These are phyloP conservation scores for Drosophila multiciliata DNA, from an alignment of 2,888 invertebrate species.

Conservation along the genomic window DNA sequence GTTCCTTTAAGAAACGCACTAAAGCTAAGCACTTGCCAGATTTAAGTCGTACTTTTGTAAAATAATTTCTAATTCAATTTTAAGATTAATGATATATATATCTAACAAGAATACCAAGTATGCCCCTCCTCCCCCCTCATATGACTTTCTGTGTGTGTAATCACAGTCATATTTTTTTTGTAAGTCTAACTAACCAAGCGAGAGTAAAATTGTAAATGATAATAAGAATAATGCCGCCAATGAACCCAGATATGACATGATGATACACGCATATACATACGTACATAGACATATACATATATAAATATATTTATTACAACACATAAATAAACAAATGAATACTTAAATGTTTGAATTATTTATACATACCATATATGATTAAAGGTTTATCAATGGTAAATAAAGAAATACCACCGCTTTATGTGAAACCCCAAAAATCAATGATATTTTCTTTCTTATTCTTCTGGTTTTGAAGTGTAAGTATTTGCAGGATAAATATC, in stretches of 20 bases:
- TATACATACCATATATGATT: slow-evolving; percentile 75
- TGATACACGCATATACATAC: slow-evolving; percentile 40
- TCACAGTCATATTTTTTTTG: slow-evolving; percentile 36
- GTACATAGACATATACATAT: slow-evolving; percentile 37
- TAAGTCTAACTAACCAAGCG: slow-evolving; percentile 58
- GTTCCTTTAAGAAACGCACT: slow-evolving; percentile 75
- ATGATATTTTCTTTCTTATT: neutral
- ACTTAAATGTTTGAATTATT: slow-evolving; percentile 77
- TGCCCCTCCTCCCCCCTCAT: slow-evolving; percentile 24
- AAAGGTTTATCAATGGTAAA: slow-evolving; percentile 82
- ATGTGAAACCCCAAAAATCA: slow-evolving; percentile 80
- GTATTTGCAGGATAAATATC: neutral
- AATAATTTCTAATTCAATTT: slow-evolving; percentile 69
- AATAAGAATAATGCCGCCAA: slow-evolving; percentile 51
- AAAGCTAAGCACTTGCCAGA: slow-evolving; percentile 53
- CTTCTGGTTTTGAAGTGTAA: neutral
- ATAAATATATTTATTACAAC: slow-evolving; percentile 55
- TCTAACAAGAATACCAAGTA: slow-evolving; percentile 61
- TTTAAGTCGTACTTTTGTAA: slow-evolving; percentile 71
- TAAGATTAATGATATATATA: slow-evolving; percentile 34
- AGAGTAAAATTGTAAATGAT: slow-evolving; percentile 61
- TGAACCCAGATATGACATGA: slow-evolving; percentile 49
- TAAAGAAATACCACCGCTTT: slow-evolving; percentile 85
- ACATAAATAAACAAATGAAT: slow-evolving; percentile 60
- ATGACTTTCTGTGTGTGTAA: slow-evolving; percentile 34